phyloP scores from a whole-genome alignment of 1,140 invertebrate genomes.

The Chironomus striatipennis region DNA sequence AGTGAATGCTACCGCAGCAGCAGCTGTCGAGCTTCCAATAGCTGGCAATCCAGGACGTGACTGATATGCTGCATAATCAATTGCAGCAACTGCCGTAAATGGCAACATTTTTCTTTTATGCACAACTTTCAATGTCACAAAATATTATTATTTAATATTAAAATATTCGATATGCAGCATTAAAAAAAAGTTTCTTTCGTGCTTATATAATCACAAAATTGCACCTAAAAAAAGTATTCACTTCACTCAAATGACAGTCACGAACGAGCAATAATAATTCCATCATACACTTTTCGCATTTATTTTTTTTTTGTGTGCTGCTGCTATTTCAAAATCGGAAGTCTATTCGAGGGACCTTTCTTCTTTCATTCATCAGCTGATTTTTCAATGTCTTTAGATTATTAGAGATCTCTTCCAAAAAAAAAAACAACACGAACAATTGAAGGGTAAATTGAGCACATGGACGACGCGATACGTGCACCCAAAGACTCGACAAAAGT shows the following conservation, averaged over 20 bases:
- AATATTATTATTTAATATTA: background rate
- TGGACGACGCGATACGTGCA: constrained; percentile 16
- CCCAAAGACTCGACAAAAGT: constrained; percentile 15
- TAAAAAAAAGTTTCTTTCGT: too few relatives aligned
- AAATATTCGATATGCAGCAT: background rate
- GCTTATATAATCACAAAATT: background rate
- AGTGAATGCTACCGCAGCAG: constrained; percentile 56
- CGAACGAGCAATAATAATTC: background rate
- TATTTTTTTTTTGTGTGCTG: too few relatives aligned
- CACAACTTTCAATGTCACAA: background rate
- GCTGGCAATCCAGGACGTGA: constrained; percentile 57
- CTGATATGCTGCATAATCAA: constrained; percentile 79
- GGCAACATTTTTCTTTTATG: constrained; percentile 58
- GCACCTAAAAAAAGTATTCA: too few relatives aligned
- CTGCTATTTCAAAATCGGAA: background rate
- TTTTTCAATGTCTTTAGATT: background rate
- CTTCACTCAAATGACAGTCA: background rate
- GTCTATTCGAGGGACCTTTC: background rate
- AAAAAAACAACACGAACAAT: background rate
- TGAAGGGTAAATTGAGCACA: background rate
- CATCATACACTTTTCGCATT: too few relatives aligned
- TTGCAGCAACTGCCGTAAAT: constrained; percentile 71
- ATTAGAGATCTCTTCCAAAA: background rate
- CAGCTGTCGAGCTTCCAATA: constrained; percentile 46
- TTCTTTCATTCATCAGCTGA: background rate